Conservation (phyloP, 2,888 invertebrate species). For the Acanthococcus lagerstroemiae region DNA sequence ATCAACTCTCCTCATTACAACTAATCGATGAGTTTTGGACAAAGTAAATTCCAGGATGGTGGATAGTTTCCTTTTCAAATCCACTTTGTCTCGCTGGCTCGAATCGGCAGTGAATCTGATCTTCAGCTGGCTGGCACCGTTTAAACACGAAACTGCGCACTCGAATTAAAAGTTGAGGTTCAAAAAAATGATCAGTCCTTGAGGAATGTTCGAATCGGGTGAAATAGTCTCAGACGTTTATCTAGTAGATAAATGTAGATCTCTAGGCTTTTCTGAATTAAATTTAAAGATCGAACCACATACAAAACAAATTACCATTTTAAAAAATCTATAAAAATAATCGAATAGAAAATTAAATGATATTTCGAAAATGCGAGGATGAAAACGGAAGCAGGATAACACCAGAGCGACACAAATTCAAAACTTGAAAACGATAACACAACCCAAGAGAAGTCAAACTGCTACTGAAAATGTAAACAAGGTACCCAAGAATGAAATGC, state of each 20-base stretch:
- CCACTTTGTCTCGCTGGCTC: conserved; percentile 6
- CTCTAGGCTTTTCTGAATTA: conserved; percentile 9
- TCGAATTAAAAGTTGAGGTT: no score
- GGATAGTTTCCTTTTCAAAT: conserved; percentile 19
- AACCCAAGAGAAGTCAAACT: no score
- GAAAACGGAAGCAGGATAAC: no score
- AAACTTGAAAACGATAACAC: no score
- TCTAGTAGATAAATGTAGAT: not conserved
- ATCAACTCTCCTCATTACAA: conserved; percentile 55
- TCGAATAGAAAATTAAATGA: not conserved
- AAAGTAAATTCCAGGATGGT: conserved; percentile 28
- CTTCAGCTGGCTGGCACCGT: no score
- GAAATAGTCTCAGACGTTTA: not conserved
- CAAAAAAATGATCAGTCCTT: not conserved
- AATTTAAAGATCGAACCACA: conserved; percentile 24
- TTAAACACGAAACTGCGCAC: no score
- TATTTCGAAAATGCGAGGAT: no score
- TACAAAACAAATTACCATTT: conserved; percentile 29
- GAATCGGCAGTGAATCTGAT: not conserved
- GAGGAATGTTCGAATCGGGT: not conserved
- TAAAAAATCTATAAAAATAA: conserved; percentile 2
- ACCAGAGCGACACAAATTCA: no score
- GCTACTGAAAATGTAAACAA: no score
- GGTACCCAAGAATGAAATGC: no score
- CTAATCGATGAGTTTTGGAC: conserved; percentile 16